Evolutionary conservation across 2,113 vertebrate genomes (phyloP).

Genomic region (Cheilinus undulatus): DNA sequence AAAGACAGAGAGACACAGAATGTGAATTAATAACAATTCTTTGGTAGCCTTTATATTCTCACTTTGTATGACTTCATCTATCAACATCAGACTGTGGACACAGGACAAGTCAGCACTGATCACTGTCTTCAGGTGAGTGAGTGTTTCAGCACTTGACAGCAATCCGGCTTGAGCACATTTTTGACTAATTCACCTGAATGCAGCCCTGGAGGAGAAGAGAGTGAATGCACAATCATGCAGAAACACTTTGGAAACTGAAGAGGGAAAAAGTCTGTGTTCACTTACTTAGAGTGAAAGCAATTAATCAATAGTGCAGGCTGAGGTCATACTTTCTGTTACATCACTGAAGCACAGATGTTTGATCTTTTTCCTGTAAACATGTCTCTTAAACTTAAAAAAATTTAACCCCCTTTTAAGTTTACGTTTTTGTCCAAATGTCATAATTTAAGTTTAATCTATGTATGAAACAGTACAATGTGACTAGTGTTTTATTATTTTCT

Average conservation of each 20-base stretch:
- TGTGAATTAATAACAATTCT: background rate
- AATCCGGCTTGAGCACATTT: constrained; percentile 23
- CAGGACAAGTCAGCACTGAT: background rate
- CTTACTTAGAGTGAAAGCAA: no score
- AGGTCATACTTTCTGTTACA: no score
- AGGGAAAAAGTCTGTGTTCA: background rate
- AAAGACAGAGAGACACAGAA: constrained; percentile 6
- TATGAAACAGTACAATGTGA: no score
- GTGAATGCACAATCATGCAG: background rate
- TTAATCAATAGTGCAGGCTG: no score
- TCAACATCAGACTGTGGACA: background rate
- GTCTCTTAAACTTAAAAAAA: no score
- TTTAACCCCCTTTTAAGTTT: no score
- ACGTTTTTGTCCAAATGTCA: no score
- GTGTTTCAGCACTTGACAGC: background rate
- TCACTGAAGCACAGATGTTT: no score
- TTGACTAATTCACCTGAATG: constrained; percentile 8
- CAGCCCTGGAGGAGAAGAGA: background rate
- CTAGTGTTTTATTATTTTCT: no score
- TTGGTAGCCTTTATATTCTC: background rate
- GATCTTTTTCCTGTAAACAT: no score
- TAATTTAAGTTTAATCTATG: no score
- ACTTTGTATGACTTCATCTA: background rate
- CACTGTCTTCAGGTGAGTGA: constrained; percentile 4
- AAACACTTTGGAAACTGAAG: background rate